Conservation (phyloP, 2,888 invertebrate genomes). For the Rhamphomyia laevipes region DNA sequence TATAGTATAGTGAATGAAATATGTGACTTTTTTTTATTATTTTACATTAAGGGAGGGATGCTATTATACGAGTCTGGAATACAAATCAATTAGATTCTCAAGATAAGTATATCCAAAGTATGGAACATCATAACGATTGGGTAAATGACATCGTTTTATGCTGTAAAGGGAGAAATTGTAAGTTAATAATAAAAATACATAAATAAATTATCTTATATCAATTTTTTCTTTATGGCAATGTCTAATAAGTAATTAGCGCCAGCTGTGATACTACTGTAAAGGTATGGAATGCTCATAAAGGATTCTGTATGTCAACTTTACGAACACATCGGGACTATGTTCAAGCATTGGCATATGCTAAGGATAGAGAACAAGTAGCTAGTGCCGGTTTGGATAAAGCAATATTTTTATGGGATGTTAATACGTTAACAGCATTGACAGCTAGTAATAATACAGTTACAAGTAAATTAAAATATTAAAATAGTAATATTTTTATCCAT, state of each 20-base stretch:
- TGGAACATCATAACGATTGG: slow-evolving; percentile 99
- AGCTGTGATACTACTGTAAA: slow-evolving; percentile 99
- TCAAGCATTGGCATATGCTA: slow-evolving; percentile 93
- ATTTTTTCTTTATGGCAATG: neutral
- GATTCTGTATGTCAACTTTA: slow-evolving; percentile 97
- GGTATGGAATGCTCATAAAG: slow-evolving; percentile 99
- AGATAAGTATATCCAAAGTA: slow-evolving; percentile 81
- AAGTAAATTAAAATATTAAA: slow-evolving; percentile 43
- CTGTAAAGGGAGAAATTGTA: slow-evolving; percentile 90
- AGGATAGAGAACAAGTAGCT: slow-evolving; percentile 87
- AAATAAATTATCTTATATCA: slow-evolving; percentile 4
- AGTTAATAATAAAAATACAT: slow-evolving; percentile 11
- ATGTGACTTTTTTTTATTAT: neutral
- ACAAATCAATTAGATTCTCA: slow-evolving; percentile 43
- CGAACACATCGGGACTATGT: slow-evolving; percentile 98
- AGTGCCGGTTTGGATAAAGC: slow-evolving; percentile 94
- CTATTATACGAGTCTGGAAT: slow-evolving; percentile 90
- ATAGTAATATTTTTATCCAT: slow-evolving; percentile 16
- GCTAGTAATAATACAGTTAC: slow-evolving; percentile 98
- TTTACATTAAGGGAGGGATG: slow-evolving; percentile 64
- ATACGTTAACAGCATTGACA: slow-evolving; percentile 91
- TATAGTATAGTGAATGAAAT: neutral
- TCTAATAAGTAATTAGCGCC: slow-evolving; percentile 78
- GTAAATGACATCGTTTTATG: slow-evolving; percentile 98
- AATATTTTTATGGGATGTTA: slow-evolving; percentile 98